phyloP scores from a whole-genome alignment of 1,140 invertebrate species.

The Zophobas morio region DNA sequence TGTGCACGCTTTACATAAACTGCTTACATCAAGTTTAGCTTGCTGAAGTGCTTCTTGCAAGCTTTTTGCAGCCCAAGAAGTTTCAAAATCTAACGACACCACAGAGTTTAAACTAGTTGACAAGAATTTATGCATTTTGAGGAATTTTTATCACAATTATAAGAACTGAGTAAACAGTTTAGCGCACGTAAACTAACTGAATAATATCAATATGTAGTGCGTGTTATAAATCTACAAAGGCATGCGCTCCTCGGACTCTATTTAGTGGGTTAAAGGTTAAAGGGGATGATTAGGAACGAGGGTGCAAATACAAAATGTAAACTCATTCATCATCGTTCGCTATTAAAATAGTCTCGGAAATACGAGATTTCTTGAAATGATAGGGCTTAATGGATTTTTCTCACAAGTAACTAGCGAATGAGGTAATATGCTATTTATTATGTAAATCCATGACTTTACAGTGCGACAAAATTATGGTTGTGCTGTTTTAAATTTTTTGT shows the following conservation, averaged over 20 bases:
- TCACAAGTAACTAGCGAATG: too few species aligned
- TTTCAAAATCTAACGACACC: conserved; percentile 70
- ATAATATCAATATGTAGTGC: conserved; percentile 43
- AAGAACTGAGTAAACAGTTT: conserved; percentile 30
- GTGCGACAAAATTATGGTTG: too few species aligned
- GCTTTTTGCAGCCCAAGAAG: conserved; percentile 71
- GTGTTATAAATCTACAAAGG: conserved; percentile 18
- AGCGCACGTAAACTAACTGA: conserved; percentile 10
- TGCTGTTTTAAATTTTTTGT: too few species aligned
- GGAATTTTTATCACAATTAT: neutral
- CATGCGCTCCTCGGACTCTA: conserved; percentile 45
- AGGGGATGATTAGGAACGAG: neutral
- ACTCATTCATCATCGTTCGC: too few species aligned
- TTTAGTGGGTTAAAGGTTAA: conserved; percentile 43
- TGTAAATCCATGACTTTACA: too few species aligned
- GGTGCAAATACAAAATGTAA: too few species aligned
- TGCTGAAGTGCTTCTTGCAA: conserved; percentile 63
- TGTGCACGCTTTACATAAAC: neutral
- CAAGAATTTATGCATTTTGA: conserved; percentile 59
- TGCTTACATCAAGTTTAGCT: conserved; percentile 13
- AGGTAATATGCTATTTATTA: too few species aligned
- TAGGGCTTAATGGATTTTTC: too few species aligned
- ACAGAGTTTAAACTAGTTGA: conserved; percentile 63
- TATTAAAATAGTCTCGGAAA: too few species aligned
- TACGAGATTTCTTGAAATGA: too few species aligned